These are phyloP conservation scores for Tetragonula carbonaria DNA, from an alignment of 2,888 invertebrate species.

Conservation along the genomic window DNA sequence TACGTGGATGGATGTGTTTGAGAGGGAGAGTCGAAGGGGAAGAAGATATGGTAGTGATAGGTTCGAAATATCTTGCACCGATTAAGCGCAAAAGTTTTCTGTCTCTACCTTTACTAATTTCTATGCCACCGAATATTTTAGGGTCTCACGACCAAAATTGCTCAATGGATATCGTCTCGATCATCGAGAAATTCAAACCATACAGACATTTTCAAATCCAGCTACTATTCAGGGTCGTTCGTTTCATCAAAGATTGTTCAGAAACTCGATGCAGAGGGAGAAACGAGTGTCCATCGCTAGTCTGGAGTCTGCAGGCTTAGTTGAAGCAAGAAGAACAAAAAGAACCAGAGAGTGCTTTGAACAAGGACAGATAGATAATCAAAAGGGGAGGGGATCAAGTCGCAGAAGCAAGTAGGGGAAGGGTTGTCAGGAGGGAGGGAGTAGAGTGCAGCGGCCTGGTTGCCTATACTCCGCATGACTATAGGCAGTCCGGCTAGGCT, in stretches of 20 bases:
- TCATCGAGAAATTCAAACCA: neutral
- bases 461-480: conserved; percentile 69
- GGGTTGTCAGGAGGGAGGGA: conserved; percentile 15
- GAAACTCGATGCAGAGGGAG: conserved; percentile 9
- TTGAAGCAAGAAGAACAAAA: conserved; percentile 8
- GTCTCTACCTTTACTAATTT: too few relatives aligned
- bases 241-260: conserved; percentile 4
- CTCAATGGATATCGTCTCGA: neutral
- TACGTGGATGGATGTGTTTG: neutral
- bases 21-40: conserved; percentile 40
- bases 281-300: conserved; percentile 31
- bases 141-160: too few relatives aligned
- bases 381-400: conserved; percentile 27
- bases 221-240: neutral
- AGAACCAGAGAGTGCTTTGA: conserved; percentile 5
- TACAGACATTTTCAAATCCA: neutral
- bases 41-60: conserved; percentile 49
- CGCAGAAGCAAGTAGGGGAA: conserved; percentile 6
- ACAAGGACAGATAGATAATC: conserved; percentile 44
- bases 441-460: conserved; percentile 73
- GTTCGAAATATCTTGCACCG: conserved; percentile 6
- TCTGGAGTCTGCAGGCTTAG: conserved; percentile 11
- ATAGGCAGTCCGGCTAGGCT: conserved; percentile 74
- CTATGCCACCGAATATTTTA: neutral
- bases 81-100: neutral